These are phyloP conservation scores for Symphodus melops DNA, from an alignment of 2,113 vertebrate genomes.

Conservation along the genomic window DNA sequence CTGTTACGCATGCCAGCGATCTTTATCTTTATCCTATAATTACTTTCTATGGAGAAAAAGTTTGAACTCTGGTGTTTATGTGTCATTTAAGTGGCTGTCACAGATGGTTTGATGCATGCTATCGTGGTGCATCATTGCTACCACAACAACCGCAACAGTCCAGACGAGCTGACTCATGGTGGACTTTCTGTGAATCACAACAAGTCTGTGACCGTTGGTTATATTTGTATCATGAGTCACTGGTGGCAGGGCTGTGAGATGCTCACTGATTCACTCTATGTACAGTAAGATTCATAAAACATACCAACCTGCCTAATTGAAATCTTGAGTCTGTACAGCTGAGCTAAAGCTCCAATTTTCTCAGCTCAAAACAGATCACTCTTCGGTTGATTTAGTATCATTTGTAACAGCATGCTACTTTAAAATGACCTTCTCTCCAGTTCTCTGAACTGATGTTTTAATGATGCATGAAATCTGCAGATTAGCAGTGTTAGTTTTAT, in stretches of 20 bases:
- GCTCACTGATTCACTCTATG: neutral
- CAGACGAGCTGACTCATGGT: conserved; percentile 38
- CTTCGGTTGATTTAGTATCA: conserved; percentile 60
- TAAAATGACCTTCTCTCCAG: conserved; percentile 72
- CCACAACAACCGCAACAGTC: conserved; percentile 36
- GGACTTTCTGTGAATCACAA: conserved; percentile 37
- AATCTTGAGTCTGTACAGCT: conserved; percentile 23
- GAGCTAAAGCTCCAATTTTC: conserved; percentile 34
- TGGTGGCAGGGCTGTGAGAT: conserved; percentile 6
- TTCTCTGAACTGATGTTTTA: conserved; percentile 71
- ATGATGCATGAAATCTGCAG: conserved; percentile 80
- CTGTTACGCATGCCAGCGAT: conserved; percentile 28
- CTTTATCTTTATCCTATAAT: conserved; percentile 52
- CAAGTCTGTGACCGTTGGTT: conserved; percentile 10
- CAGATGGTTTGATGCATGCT: conserved; percentile 23
- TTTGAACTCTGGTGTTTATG: conserved; percentile 51
- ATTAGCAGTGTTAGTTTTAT: conserved; percentile 77
- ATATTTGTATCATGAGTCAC: conserved; percentile 30
- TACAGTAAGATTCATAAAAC: conserved; percentile 7
- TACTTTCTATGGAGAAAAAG: conserved; percentile 55
- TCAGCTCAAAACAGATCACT: conserved; percentile 53
- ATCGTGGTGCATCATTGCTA: conserved; percentile 33
- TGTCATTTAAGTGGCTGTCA: conserved; percentile 39
- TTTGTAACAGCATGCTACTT: conserved; percentile 66
- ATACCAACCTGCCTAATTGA: neutral